phyloP scores from a whole-genome alignment of 2,888 invertebrate species.

The Ectemnius cavifrons region DNA sequence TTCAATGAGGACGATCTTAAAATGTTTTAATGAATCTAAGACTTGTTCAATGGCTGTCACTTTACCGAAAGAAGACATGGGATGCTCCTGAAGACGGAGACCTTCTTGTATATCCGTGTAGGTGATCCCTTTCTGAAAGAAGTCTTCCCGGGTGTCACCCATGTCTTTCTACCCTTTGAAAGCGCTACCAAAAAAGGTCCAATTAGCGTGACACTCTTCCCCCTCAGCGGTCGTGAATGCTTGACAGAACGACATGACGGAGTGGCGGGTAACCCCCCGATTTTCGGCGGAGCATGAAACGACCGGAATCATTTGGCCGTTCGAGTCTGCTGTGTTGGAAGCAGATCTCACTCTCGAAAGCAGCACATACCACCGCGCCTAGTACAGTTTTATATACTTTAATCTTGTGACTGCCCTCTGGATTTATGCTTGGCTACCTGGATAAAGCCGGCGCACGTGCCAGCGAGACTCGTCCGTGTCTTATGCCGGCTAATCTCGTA shows the following conservation, averaged over 20 bases:
- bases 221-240: conserved; percentile 4
- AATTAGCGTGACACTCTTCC: conserved; percentile 4
- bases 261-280: background rate
- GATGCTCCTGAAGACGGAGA: background rate
- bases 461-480: conserved; percentile 67
- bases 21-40: no score
- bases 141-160: conserved; percentile 6
- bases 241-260: background rate
- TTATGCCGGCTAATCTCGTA: conserved; percentile 73
- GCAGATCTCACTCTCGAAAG: conserved; percentile 1
- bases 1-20: no score
- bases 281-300: conserved; percentile 6
- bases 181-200: background rate
- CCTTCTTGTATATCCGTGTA: background rate
- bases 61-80: background rate
- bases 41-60: no score
- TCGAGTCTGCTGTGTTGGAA: background rate
- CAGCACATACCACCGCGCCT: background rate
- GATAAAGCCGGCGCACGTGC: conserved; percentile 64
- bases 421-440: conserved; percentile 63
- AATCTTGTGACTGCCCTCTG: conserved; percentile 20
- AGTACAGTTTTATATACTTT: no score
- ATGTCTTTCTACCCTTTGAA: background rate
- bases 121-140: background rate
- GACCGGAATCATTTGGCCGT: conserved; percentile 4